Conservation (phyloP, 1,140 invertebrate genomes). For the Epicauta chinensis region DNA sequence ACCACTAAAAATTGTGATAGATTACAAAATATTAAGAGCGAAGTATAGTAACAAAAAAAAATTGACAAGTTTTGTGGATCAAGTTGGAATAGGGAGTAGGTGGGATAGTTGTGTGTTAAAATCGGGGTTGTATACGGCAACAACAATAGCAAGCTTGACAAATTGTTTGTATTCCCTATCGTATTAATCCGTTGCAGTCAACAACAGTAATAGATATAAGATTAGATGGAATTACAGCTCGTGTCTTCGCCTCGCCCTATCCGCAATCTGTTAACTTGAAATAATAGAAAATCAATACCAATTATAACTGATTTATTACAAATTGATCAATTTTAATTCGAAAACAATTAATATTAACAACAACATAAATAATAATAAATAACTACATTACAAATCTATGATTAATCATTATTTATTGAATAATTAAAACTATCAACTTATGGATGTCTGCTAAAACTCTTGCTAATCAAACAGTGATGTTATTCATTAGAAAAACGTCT, state of each 20-base stretch:
- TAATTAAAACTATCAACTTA: too few relatives aligned
- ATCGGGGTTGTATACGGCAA: slow-evolving; percentile 9
- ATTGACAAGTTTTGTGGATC: too few relatives aligned
- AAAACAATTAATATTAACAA: neutral
- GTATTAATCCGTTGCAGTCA: slow-evolving; percentile 37
- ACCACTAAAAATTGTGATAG: too few relatives aligned
- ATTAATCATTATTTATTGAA: neutral
- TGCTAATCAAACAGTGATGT: too few relatives aligned
- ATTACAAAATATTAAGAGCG: too few relatives aligned
- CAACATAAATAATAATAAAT: too few relatives aligned
- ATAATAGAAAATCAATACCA: slow-evolving; percentile 35
- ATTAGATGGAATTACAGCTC: slow-evolving; percentile 35
- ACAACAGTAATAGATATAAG: slow-evolving; percentile 39
- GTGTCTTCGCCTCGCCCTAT: slow-evolving; percentile 7
- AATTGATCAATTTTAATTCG: slow-evolving; percentile 27
- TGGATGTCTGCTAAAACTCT: too few relatives aligned
- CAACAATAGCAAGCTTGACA: slow-evolving; percentile 35
- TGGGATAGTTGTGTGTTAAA: neutral
- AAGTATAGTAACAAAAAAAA: too few relatives aligned
- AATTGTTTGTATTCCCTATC: slow-evolving; percentile 39
- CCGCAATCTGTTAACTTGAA: slow-evolving; percentile 17
- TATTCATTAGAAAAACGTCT: too few relatives aligned
- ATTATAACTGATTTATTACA: slow-evolving; percentile 32
- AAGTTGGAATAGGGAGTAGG: too few relatives aligned
- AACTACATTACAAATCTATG: too few relatives aligned